Base-by-base conservation (phyloP, 1,140 invertebrate species). In the Lasaia peninsularis region DNA sequence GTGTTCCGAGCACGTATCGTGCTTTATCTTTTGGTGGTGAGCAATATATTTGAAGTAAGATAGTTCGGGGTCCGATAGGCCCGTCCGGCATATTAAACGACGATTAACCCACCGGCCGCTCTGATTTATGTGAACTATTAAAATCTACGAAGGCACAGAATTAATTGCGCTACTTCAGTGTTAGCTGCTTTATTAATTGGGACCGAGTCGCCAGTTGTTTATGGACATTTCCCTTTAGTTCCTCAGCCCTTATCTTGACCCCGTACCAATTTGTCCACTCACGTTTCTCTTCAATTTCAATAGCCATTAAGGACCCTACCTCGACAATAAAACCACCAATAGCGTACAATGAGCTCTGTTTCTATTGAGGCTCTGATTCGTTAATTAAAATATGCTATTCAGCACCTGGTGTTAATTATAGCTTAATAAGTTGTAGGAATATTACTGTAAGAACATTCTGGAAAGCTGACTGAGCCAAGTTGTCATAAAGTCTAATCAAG, bases 71-170 rank as follows among this genome's bases (percentile, higher is more conserved):
- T 37, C 35, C 35, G 35, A 37, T 34, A 20, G 73, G 63, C 65
- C 63, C 70, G 73, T 60, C 74, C 76, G 78, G 83, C 80, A 84
- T 84, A 84, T 86, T 87, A 87, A 87, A 83, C 77, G 78, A 12
- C 80, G 78, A 85, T 87, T 85, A 87, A 76, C 81, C 80, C 77
- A 79, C 80, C 80, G 83, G 80, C 76, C 67, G 66, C 73, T 52
- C 80, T 83, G 84, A 87, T 87, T 87, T 87, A 87, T 87, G 80
- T 63, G 74, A 83, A 87, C 84, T 87, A 87, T 87, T 87, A 87
- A 87, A 87, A 85, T 85, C 81, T 84, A 68, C 74, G 84, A 83
- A 85, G 79, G 84, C 81, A 71, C 71, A 80, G 75, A 86, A 87
- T 87, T 87, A 87, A 87, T 87, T 84, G 82, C 80, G 69, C 84